Evolutionary conservation across 1,140 invertebrate species (phyloP).

Genomic region (Pachyrhynchus sulphureomaculatus): DNA sequence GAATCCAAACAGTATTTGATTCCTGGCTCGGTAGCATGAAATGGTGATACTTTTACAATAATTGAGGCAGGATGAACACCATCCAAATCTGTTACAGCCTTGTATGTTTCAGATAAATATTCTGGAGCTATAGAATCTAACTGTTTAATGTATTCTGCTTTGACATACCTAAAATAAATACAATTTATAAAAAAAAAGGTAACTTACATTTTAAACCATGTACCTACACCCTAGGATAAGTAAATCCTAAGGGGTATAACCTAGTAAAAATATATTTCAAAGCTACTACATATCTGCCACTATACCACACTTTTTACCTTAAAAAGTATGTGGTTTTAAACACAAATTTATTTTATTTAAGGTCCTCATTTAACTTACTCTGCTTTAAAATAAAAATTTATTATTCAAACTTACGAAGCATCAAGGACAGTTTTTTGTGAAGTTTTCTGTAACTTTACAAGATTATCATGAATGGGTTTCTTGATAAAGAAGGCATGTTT

Average conservation of each 20-base stretch:
- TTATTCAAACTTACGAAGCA: slow-evolving; percentile 54
- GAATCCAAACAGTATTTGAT: slow-evolving; percentile 61
- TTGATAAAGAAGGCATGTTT: slow-evolving; percentile 74
- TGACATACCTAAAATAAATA: slow-evolving; percentile 60
- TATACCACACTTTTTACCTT: too few species aligned
- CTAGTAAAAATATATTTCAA: too few species aligned
- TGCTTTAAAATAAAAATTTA: not conserved
- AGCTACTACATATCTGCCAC: too few species aligned
- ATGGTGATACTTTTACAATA: slow-evolving; percentile 68
- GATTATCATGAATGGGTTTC: slow-evolving; percentile 68
- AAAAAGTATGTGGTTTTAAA: too few species aligned
- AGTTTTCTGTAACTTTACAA: slow-evolving; percentile 57
- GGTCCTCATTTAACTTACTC: too few species aligned
- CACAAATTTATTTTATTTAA: too few species aligned
- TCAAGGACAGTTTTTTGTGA: slow-evolving; percentile 56
- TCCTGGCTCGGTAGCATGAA: slow-evolving; percentile 64
- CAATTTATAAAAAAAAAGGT: not conserved
- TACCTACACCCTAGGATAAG: too few species aligned
- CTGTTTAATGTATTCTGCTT: slow-evolving; percentile 76
- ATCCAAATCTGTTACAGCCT: slow-evolving; percentile 64
- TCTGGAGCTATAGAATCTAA: slow-evolving; percentile 74
- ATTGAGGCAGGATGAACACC: slow-evolving; percentile 55
- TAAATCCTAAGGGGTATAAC: too few species aligned
- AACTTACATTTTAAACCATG: not conserved
- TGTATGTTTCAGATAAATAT: slow-evolving; percentile 77